Conservation (phyloP, 2,797 vertebrate species). For the Masticophis lateralis region DNA sequence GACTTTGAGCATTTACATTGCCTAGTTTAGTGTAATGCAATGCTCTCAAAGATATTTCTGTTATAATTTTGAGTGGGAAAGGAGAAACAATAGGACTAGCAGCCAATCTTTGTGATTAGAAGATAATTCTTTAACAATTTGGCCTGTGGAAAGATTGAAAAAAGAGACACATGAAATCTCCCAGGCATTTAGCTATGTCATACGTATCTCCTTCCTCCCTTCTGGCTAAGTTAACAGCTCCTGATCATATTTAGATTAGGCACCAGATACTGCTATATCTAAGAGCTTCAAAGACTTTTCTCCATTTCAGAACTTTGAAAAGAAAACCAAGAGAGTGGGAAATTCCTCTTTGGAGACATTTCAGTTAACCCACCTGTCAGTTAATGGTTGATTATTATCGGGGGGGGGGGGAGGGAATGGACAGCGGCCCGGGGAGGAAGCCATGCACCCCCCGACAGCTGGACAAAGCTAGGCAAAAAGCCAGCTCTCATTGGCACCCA, state of each 20-base stretch:
- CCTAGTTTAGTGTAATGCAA: neutral
- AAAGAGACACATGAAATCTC: neutral
- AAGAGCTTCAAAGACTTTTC: neutral
- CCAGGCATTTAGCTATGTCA: neutral
- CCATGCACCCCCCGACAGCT: too few relatives aligned
- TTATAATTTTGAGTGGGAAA: neutral
- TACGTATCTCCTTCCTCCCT: neutral
- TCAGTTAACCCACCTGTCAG: neutral
- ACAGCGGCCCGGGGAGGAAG: too few relatives aligned
- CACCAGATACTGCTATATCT: neutral
- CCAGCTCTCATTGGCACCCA: too few relatives aligned
- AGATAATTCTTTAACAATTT: neutral
- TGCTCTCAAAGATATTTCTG: neutral
- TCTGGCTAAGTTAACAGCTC: neutral
- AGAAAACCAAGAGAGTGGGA: neutral
- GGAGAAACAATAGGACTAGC: neutral
- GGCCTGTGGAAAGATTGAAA: neutral
- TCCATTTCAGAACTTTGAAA: neutral
- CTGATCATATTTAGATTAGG: neutral
- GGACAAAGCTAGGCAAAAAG: too few relatives aligned
- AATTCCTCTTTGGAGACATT: neutral
- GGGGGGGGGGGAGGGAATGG: too few relatives aligned
- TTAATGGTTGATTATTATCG: neutral
- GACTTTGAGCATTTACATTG: neutral
- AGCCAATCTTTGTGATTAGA: neutral